phyloP scores from a whole-genome alignment of 2,113 vertebrate species.

The Equus przewalskii region DNA sequence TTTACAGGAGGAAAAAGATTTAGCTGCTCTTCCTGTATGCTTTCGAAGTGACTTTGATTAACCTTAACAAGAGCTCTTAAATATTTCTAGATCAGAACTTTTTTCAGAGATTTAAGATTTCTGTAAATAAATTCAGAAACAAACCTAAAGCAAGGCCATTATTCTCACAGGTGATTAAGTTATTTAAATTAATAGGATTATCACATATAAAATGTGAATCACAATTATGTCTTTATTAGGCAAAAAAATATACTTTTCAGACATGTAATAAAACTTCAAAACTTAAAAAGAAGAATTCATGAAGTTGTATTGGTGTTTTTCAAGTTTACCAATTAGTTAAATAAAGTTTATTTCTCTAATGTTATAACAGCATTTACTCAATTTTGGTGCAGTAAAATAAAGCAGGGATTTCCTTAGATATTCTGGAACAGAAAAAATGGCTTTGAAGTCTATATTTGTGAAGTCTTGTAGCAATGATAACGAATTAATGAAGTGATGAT shows the following conservation, averaged over 20 bases:
- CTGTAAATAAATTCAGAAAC: constrained; percentile 59
- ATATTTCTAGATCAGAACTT: constrained; percentile 51
- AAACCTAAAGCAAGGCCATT: constrained; percentile 31
- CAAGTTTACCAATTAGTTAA: constrained; percentile 87
- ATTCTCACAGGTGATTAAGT: neutral
- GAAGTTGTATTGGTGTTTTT: constrained; percentile 83
- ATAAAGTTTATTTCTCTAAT: constrained; percentile 87
- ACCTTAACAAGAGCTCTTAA: constrained; percentile 72
- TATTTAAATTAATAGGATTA: constrained; percentile 82
- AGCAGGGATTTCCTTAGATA: constrained; percentile 87
- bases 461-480: constrained; percentile 71
- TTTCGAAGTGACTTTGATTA: constrained; percentile 81
- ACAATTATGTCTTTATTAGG: constrained; percentile 77
- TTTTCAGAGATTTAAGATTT: constrained; percentile 68
- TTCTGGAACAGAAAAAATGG: constrained; percentile 79
- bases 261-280: constrained; percentile 91
- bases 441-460: constrained; percentile 80
- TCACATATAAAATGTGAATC: neutral
- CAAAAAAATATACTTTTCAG: constrained; percentile 82
- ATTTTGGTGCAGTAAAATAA: constrained; percentile 89
- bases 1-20: constrained; percentile 24
- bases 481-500: constrained; percentile 76
- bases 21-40: constrained; percentile 14
- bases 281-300: constrained; percentile 86
- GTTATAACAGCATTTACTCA: constrained; percentile 87